These are phyloP conservation scores for Leptinotarsa defecta DNA, from an alignment of 1,140 invertebrate species.

Conservation along the genomic window DNA sequence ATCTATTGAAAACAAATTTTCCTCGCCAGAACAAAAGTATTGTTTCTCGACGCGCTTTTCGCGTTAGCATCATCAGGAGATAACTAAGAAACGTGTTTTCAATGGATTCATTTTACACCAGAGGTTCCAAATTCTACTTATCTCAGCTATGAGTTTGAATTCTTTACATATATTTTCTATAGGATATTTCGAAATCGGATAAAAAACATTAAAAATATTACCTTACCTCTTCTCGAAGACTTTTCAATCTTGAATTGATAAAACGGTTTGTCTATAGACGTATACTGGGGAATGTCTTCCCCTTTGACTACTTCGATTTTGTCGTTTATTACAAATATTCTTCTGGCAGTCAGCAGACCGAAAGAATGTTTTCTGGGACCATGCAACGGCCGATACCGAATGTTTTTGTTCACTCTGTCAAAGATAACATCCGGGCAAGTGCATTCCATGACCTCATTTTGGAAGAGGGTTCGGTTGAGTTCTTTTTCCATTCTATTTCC, in stretches of 20 bases:
- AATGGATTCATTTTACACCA: no score
- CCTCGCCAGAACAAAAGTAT: no score
- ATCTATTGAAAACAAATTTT: no score
- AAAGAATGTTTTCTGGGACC: slow-evolving; percentile 47
- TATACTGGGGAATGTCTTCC: slow-evolving; percentile 64
- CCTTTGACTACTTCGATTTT: slow-evolving; percentile 73
- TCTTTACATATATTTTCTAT: no score
- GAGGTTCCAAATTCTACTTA: no score
- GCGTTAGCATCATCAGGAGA: no score
- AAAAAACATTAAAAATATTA: background rate
- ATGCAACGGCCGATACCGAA: slow-evolving; percentile 47
- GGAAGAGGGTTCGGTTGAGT: slow-evolving; percentile 42
- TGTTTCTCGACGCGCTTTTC: no score
- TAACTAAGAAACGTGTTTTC: no score
- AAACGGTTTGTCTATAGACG: slow-evolving; percentile 64
- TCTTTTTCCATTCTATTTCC: slow-evolving; percentile 41
- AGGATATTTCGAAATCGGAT: no score
- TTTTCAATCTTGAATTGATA: slow-evolving; percentile 71
- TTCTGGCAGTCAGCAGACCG: slow-evolving; percentile 65
- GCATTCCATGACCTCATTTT: slow-evolving; percentile 46
- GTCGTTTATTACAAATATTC: slow-evolving; percentile 73
- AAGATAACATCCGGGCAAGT: slow-evolving; percentile 47
- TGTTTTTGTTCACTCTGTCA: slow-evolving; percentile 45
- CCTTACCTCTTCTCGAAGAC: slow-evolving; percentile 47
- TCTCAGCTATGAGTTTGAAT: no score